These are phyloP conservation scores for Clitarchus hookeri DNA, from an alignment of 2,888 invertebrate species.

Conservation along the genomic window DNA sequence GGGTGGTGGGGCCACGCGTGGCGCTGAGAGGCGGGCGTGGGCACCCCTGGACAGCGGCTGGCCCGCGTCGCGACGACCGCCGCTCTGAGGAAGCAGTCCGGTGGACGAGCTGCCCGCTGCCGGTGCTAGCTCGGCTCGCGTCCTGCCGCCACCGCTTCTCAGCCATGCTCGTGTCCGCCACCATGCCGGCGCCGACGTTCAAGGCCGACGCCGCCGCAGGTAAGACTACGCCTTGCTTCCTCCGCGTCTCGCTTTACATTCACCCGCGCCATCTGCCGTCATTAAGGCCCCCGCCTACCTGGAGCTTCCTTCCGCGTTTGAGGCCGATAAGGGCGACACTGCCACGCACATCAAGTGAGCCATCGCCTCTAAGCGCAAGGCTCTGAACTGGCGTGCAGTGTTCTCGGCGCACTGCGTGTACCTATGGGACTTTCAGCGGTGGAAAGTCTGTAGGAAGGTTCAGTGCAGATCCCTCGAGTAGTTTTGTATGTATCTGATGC, in stretches of 20 bases:
- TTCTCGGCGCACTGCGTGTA: no score
- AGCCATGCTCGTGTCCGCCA: background rate
- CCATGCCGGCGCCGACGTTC: background rate
- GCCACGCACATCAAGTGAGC: no score
- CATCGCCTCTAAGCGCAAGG: no score
- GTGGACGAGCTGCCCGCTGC: background rate
- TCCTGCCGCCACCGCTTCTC: background rate
- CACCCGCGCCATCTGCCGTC: no score
- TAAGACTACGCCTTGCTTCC: background rate
- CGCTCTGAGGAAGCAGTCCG: constrained; percentile 23
- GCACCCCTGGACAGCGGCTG: constrained; percentile 17
- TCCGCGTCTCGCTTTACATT: background rate
- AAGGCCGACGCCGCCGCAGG: background rate
- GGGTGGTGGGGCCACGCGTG: background rate
- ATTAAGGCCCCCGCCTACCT: no score
- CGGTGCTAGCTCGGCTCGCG: background rate
- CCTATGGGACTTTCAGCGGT: no score
- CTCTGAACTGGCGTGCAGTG: no score
- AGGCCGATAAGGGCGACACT: no score
- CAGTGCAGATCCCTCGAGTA: no score
- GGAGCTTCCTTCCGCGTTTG: no score
- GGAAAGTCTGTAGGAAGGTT: no score
- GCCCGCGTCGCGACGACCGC: constrained; percentile 25
- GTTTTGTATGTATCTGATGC: no score
- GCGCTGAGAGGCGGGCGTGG: background rate